A percentile compares a stretch with the other conserved stretches of the same genome.
These are phyloP conservation scores for Enchytraeus crypticus DNA, from an alignment of 2,888 invertebrate genomes.

Conservation along the genomic window DNA sequence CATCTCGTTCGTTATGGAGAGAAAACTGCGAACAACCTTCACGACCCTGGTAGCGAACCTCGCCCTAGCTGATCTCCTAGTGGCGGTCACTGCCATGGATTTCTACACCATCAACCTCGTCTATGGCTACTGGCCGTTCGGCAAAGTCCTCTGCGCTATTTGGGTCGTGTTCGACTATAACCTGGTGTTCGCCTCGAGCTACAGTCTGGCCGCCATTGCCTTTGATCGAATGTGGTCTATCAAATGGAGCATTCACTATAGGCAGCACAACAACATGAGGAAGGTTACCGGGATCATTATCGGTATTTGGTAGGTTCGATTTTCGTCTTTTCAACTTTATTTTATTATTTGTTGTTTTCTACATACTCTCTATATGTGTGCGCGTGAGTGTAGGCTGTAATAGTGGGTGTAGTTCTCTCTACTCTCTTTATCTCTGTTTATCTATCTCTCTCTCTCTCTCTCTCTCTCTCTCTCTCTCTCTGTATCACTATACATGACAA, in stretches of 20 bases:
- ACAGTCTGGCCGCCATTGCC: conserved; percentile 43
- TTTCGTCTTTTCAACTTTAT: background rate
- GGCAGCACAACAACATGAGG: conserved; percentile 30
- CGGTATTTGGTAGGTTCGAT: conserved; percentile 32
- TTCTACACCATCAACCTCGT: conserved; percentile 40
- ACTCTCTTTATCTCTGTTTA: too few relatives aligned
- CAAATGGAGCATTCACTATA: conserved; percentile 30
- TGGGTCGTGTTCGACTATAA: conserved; percentile 48
- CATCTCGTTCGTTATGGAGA: conserved; percentile 37
- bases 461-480: too few relatives aligned
- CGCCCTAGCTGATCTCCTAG: conserved; percentile 38
- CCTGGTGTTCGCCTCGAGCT: conserved; percentile 47
- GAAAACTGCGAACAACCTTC: conserved; percentile 40
- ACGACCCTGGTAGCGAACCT: conserved; percentile 37
- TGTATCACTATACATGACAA: too few relatives aligned
- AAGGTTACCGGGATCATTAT: conserved; percentile 28
- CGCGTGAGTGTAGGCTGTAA: too few relatives aligned
- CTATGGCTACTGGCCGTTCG: conserved; percentile 45
- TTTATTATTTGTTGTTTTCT: too few relatives aligned
- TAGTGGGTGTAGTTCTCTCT: too few relatives aligned
- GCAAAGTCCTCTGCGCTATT: conserved; percentile 38
- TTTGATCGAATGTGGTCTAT: conserved; percentile 39
- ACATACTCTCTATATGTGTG: too few relatives aligned
- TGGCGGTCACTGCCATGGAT: conserved; percentile 42
- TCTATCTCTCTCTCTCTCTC: too few relatives aligned